A percentile compares a stretch with the other conserved stretches of the same genome.
Conservation (phyloP, 2,888 invertebrate genomes). For the Orchesellides sinensis region DNA sequence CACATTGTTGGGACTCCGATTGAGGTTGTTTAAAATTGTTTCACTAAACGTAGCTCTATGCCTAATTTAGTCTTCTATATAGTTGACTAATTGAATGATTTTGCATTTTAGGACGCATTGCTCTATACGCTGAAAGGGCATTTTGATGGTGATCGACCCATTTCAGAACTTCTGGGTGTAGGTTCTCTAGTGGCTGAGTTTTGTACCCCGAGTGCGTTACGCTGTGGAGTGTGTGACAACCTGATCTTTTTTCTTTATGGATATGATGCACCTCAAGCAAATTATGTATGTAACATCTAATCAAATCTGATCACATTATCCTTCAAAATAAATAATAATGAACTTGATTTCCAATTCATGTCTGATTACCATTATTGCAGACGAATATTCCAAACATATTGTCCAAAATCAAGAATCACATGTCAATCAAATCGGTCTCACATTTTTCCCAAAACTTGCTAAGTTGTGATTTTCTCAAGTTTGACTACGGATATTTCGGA, state of each 20-base stretch:
- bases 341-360: background rate
- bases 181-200: too few species aligned
- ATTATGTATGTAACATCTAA: constrained; percentile 33
- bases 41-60: background rate
- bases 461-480: constrained; percentile 36
- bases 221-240: constrained; percentile 46
- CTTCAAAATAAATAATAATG: background rate
- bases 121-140: constrained; percentile 34
- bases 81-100: background rate
- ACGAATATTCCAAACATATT: constrained; percentile 47
- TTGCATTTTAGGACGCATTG: constrained; percentile 23
- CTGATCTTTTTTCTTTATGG: constrained; percentile 24
- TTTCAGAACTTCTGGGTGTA: background rate
- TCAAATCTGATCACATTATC: background rate
- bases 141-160: constrained; percentile 45
- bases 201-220: constrained; percentile 8
- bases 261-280: constrained; percentile 36
- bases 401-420: constrained; percentile 33
- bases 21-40: constrained; percentile 13
- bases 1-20: constrained; percentile 43
- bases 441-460: constrained; percentile 49
- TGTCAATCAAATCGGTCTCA: constrained; percentile 13
- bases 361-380: background rate
- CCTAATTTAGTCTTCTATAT: background rate
- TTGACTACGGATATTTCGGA: constrained; percentile 45